phyloP scores from a whole-genome alignment of 2,888 invertebrate species.

The Pyrgus malvae region DNA sequence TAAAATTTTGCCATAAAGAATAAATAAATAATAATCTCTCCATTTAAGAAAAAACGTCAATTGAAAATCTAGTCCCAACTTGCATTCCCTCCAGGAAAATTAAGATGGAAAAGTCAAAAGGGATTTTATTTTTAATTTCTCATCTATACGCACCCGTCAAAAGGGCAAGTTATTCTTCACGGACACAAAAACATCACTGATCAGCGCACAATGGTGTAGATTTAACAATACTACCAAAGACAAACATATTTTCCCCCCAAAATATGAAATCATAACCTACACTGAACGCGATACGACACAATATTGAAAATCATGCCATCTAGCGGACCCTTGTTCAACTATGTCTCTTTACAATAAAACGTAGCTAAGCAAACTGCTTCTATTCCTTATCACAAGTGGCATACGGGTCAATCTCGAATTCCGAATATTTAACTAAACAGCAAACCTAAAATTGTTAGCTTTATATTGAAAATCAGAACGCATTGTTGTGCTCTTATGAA shows the following conservation, averaged over 20 bases:
- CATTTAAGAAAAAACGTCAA: no score
- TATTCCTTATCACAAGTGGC: neutral
- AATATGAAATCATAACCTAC: conserved; percentile 12
- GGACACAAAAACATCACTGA: conserved; percentile 42
- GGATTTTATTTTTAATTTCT: conserved; percentile 21
- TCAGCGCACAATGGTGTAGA: conserved; percentile 39
- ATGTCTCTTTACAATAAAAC: neutral
- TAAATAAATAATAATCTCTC: no score
- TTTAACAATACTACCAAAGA: conserved; percentile 25
- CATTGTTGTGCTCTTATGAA: conserved; percentile 31
- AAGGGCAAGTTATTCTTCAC: conserved; percentile 50
- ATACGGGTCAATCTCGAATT: neutral
- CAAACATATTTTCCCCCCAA: neutral
- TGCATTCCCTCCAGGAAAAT: conserved; percentile 22
- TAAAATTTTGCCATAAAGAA: no score
- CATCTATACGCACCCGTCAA: conserved; percentile 22
- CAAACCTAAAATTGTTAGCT: conserved; percentile 9
- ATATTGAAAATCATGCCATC: conserved; percentile 12
- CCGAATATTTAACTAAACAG: neutral
- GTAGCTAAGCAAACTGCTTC: neutral
- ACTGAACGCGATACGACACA: neutral
- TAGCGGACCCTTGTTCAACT: neutral
- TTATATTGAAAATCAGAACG: conserved; percentile 41
- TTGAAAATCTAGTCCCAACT: neutral
- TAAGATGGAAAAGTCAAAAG: conserved; percentile 25